These are phyloP conservation scores for Druceiella hillmani DNA, from an alignment of 2,888 invertebrate genomes.

Conservation along the genomic window DNA sequence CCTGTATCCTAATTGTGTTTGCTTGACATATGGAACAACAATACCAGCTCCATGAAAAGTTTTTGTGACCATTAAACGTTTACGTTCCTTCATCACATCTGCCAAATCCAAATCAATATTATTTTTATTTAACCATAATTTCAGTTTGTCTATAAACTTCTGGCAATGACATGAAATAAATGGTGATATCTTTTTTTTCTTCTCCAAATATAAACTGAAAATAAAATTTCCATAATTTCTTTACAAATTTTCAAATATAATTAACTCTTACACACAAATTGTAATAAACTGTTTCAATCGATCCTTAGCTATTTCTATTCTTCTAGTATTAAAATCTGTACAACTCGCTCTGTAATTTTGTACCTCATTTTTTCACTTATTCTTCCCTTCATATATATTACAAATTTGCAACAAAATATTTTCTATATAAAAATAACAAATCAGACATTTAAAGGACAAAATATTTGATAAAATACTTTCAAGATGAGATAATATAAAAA, in stretches of 20 bases:
- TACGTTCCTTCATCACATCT: slow-evolving; percentile 55
- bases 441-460: slow-evolving; percentile 4
- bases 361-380: too few species aligned
- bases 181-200: slow-evolving; percentile 51
- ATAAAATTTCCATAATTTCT: slow-evolving; percentile 28
- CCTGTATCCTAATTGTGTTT: slow-evolving; percentile 82
- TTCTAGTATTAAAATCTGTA: too few species aligned
- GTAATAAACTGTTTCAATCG: slow-evolving; percentile 22
- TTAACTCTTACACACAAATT: slow-evolving; percentile 11
- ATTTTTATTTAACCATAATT: slow-evolving; percentile 56
- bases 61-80: slow-evolving; percentile 58
- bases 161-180: slow-evolving; percentile 58
- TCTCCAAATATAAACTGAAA: slow-evolving; percentile 48
- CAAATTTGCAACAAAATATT: slow-evolving; percentile 33
- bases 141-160: slow-evolving; percentile 56
- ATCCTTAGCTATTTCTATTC: too few species aligned
- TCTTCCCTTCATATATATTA: too few species aligned
- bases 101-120: slow-evolving; percentile 53
- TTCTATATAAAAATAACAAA: slow-evolving; percentile 13
- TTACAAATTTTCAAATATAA: slow-evolving; percentile 9
- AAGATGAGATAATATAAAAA: too few species aligned
- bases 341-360: too few species aligned
- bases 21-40: slow-evolving; percentile 77
- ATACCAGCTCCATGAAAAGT: slow-evolving; percentile 80
- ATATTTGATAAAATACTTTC: slow-evolving; percentile 1